Evolutionary conservation across 1,140 invertebrate genomes (phyloP).

Genomic region (Battus philenor): DNA sequence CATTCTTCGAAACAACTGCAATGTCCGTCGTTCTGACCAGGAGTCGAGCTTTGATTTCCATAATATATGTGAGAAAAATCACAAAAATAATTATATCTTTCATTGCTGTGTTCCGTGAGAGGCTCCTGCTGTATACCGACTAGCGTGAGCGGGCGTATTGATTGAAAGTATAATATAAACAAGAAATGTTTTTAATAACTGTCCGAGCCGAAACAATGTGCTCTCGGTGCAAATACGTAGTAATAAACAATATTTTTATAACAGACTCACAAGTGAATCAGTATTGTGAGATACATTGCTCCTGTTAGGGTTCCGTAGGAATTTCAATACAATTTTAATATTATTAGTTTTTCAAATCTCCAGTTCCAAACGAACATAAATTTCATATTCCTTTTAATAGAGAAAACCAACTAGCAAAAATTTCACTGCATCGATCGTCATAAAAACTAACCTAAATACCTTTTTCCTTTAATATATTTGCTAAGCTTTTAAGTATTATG

Average conservation of each 20-base stretch:
- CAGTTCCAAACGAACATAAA: no score
- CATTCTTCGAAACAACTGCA: slow-evolving; percentile 16
- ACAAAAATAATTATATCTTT: slow-evolving; percentile 23
- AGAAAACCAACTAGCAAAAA: no score
- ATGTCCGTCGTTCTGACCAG: slow-evolving; percentile 17
- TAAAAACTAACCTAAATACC: no score
- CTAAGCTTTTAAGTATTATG: no score
- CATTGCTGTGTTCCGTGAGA: slow-evolving; percentile 30
- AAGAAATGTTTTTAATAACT: slow-evolving; percentile 45
- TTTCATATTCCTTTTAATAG: no score
- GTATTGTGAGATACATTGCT: slow-evolving; percentile 10
- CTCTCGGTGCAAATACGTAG: slow-evolving; percentile 17
- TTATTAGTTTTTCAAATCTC: no score
- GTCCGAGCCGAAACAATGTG: slow-evolving; percentile 36
- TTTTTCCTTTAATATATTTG: no score
- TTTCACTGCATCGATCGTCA: no score
- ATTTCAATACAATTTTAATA: background rate
- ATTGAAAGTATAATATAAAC: slow-evolving; percentile 43
- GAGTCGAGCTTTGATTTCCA: slow-evolving; percentile 13
- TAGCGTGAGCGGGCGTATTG: slow-evolving; percentile 27
- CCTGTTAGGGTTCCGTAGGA: slow-evolving; percentile 17
- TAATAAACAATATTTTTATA: slow-evolving; percentile 35
- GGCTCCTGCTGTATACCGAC: slow-evolving; percentile 18
- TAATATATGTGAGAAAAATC: slow-evolving; percentile 4
- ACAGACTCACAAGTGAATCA: slow-evolving; percentile 17